A percentile compares a stretch with the other conserved stretches of the same genome.
Conservation (phyloP, 2,113 vertebrate species). For the Antennarius striatus region DNA sequence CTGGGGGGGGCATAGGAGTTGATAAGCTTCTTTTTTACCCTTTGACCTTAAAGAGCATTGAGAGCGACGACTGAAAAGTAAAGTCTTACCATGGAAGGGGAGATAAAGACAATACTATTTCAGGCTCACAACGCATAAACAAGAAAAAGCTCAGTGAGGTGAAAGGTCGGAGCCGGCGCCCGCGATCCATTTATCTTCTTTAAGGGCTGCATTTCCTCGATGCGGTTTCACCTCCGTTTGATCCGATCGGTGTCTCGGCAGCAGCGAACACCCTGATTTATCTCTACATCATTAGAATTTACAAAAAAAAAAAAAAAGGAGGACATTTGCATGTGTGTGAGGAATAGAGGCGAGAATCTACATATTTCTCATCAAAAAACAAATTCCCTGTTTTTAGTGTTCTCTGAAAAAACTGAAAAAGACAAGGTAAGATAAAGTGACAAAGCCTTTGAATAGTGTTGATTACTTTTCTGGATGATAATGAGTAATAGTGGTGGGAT, state of each 20-base stretch:
- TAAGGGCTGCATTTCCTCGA: conserved; percentile 12
- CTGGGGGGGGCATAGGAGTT: conserved; percentile 19
- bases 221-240: conserved; percentile 5
- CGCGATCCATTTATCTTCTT: conserved; percentile 33
- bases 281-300: too few relatives aligned
- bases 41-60: conserved; percentile 43
- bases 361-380: too few relatives aligned
- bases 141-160: conserved; percentile 29
- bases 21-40: conserved; percentile 53
- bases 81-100: conserved; percentile 26
- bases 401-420: conserved; percentile 7
- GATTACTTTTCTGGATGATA: conserved; percentile 33
- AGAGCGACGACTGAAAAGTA: conserved; percentile 46
- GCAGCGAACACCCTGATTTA: background rate
- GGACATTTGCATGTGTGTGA: background rate
- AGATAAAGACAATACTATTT: conserved; percentile 61
- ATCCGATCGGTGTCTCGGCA: background rate
- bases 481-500: conserved; percentile 11
- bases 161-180: conserved; percentile 24
- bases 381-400: too few relatives aligned
- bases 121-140: conserved; percentile 18
- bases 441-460: conserved; percentile 19
- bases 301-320: background rate
- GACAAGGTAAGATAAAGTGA: conserved; percentile 9
- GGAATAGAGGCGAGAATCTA: too few relatives aligned